Base-by-base conservation (phyloP, 2,888 invertebrate genomes). In the Zaprionus lineosus region DNA sequence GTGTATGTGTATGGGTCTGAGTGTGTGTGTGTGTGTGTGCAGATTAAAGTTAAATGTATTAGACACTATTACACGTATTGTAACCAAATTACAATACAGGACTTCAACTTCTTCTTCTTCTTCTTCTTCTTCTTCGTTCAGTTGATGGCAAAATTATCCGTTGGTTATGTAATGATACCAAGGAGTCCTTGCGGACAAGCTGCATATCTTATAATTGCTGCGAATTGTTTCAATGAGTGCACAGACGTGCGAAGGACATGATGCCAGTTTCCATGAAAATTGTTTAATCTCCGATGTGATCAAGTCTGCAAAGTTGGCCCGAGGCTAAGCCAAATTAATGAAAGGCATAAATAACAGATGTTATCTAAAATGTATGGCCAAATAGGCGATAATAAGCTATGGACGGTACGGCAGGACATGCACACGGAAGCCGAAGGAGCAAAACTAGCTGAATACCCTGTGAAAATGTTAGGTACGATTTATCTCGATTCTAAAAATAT, bases 11-110 rank as follows among this genome's bases (percentile, higher is more conserved):
- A 18, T 2, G 3, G n/a, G 24, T 28, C 24, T 31, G 11, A 31
- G 40, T 26, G 3, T 29, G 3, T n/a, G 4, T n/a, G 12, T 18
- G 12, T 16, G 26, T 48, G 33, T 29, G 44, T 18, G 48, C 33
- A 16, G 43, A 73, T 68, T 68, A 51, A 74, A 68, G 41, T 61
- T 51, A 55, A 61, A 74, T 44, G 74, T 55, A 55, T 68, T 74
- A 74, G 69, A 43, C 46, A 55, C 31, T 46, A 68, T 61, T 55
- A 68, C 53, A 48, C 39, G 47, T 44, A 69, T 74, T 68, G 55
- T 39, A 47, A 37, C 39, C 40, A 68, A 73, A 68, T 68, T 73
- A 62, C 37, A 61, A 68, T 61, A 53, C 31, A 53, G 50, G 51
- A 36, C 28, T 40, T 36, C 51, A 72, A 39, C 33, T 21, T 28